Evolutionary conservation across 2,888 invertebrate species (phyloP).

Genomic region (Chorisops tibialis): DNA sequence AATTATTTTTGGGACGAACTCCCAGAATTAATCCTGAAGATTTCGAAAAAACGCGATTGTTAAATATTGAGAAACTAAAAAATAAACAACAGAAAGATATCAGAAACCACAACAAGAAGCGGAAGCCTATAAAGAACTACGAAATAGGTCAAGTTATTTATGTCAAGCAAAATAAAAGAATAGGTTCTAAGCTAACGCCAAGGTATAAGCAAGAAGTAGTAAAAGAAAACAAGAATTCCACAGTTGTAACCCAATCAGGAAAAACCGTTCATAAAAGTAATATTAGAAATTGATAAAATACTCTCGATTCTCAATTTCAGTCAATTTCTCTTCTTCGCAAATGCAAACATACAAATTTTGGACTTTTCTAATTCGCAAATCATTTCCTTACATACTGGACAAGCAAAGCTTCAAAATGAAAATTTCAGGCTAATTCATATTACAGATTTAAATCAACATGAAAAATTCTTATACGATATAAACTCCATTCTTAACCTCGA

Average conservation of each 20-base stretch:
- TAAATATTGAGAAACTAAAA: slow-evolving; percentile 30
- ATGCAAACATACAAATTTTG: no score
- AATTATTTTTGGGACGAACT: slow-evolving; percentile 21
- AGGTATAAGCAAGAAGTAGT: slow-evolving; percentile 30
- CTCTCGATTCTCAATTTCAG: neutral
- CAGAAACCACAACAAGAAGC: slow-evolving; percentile 31
- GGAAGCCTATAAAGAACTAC: slow-evolving; percentile 28
- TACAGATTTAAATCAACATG: no score
- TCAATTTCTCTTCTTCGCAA: no score
- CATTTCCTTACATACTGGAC: no score
- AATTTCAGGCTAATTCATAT: no score
- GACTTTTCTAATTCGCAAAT: no score
- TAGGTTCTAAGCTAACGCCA: slow-evolving; percentile 29
- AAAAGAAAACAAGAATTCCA: slow-evolving; percentile 24
- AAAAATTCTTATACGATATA: no score
- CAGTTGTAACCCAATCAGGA: slow-evolving; percentile 24
- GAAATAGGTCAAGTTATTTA: slow-evolving; percentile 27
- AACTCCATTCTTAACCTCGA: no score
- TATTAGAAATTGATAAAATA: slow-evolving; percentile 18
- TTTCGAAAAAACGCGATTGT: slow-evolving; percentile 27
- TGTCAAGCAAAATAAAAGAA: slow-evolving; percentile 33
- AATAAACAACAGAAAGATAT: slow-evolving; percentile 29
- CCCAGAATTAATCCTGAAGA: slow-evolving; percentile 27
- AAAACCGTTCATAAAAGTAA: slow-evolving; percentile 26
- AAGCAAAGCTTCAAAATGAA: no score